These are phyloP conservation scores for Anarhynchus alexandrinus DNA, from an alignment of 2,113 vertebrate genomes.

Conservation along the genomic window DNA sequence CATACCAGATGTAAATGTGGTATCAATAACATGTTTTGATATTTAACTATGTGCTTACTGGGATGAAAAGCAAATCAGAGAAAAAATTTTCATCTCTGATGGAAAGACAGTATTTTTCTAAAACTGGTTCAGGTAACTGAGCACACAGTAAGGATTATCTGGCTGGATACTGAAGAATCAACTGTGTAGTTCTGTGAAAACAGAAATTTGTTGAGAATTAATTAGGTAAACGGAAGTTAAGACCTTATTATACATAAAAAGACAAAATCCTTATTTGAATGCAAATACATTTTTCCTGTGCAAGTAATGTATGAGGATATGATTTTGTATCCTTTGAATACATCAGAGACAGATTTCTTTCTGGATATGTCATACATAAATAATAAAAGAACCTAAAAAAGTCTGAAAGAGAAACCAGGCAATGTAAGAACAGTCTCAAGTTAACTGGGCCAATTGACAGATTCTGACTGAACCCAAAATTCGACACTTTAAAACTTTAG, in stretches of 20 bases:
- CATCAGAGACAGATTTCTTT: not conserved
- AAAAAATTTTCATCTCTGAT: not conserved
- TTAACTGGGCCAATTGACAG: not conserved
- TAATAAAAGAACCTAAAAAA: not conserved
- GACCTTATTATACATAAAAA: not conserved
- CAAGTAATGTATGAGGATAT: not conserved
- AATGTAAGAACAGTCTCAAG: not conserved
- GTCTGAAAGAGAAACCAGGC: not conserved
- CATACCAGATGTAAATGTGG: not conserved
- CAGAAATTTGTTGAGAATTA: not conserved
- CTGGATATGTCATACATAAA: not conserved
- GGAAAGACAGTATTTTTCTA: not conserved
- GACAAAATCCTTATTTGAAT: not conserved
- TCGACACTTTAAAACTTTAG: not conserved
- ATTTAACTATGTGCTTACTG: not conserved
- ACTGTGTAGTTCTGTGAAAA: not conserved
- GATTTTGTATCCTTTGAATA: not conserved
- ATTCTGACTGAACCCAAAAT: not conserved
- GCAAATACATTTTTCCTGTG: not conserved
- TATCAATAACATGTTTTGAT: not conserved
- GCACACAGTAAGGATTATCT: not conserved
- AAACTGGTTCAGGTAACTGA: not conserved
- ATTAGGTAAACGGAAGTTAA: not conserved
- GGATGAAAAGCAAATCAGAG: not conserved
- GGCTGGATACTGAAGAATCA: not conserved